These are phyloP conservation scores for Fissipunctia ypsillon DNA, from an alignment of 2,888 invertebrate species.

Conservation along the genomic window DNA sequence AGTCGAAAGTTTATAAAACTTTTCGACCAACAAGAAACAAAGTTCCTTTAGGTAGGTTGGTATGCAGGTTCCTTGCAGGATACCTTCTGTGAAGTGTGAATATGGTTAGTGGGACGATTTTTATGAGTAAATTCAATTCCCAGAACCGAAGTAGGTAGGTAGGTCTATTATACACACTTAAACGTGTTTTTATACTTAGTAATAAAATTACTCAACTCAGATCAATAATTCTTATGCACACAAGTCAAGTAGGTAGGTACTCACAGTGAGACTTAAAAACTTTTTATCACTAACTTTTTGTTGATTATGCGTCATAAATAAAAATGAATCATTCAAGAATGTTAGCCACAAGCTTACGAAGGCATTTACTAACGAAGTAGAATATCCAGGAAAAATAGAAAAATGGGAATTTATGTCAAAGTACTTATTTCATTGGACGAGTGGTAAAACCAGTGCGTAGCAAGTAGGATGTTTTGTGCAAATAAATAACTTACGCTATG, in stretches of 20 bases:
- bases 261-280: conserved; percentile 19
- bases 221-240: background rate
- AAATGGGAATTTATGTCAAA: conserved; percentile 48
- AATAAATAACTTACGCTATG: conserved; percentile 17
- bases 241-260: conserved; percentile 11
- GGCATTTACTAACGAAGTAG: background rate
- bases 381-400: conserved; percentile 54
- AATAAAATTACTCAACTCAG: background rate
- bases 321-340: conserved; percentile 80
- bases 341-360: conserved; percentile 49
- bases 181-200: background rate
- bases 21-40: background rate
- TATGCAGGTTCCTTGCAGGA: background rate
- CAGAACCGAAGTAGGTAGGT: background rate
- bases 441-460: conserved; percentile 54
- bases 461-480: conserved; percentile 25
- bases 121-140: conserved; percentile 14
- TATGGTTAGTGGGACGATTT: background rate
- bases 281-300: conserved; percentile 55
- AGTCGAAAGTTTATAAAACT: background rate
- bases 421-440: conserved; percentile 19
- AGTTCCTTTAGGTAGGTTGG: background rate
- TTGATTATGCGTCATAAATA: conserved; percentile 73
- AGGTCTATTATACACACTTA: background rate
- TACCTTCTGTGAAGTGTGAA: background rate